Evolutionary conservation across 2,797 vertebrate genomes (phyloP).

Genomic region (Knipowitschia caucasica): DNA sequence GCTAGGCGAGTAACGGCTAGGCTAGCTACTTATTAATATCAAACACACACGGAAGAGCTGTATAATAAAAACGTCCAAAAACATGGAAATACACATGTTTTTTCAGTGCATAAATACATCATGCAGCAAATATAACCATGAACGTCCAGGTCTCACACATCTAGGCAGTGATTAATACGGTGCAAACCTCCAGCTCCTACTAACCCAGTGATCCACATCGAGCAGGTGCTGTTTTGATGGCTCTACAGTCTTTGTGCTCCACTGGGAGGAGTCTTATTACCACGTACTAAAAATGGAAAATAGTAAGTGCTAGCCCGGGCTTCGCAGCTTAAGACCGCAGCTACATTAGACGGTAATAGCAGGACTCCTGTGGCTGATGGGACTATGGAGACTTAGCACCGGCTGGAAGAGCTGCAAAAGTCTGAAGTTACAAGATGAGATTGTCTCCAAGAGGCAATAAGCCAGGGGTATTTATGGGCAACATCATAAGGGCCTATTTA

Average conservation of each 20-base stretch:
- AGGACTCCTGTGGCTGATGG: conserved; percentile 17
- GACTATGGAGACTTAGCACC: conserved; percentile 1
- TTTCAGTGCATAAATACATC: too few species aligned
- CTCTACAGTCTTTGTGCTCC: conserved; percentile 13
- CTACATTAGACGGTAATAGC: conserved; percentile 24
- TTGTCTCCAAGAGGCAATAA: background rate
- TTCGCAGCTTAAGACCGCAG: conserved; percentile 31
- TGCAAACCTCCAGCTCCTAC: conserved; percentile 24
- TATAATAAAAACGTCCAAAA: too few species aligned
- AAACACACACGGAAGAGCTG: too few species aligned
- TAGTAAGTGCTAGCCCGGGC: conserved; percentile 22
- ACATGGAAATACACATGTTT: background rate
- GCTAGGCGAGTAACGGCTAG: too few species aligned
- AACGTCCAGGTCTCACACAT: background rate
- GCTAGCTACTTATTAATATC: too few species aligned
- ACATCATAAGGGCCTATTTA: background rate
- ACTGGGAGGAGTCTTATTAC: conserved; percentile 33
- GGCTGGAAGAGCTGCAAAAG: background rate
- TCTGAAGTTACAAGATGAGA: background rate
- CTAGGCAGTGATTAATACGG: background rate
- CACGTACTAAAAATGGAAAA: conserved; percentile 30
- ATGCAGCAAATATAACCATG: too few species aligned
- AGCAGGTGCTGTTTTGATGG: conserved; percentile 39
- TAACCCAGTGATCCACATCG: conserved; percentile 47
- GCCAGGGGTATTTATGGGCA: background rate